Evolutionary conservation across 2,888 invertebrate genomes (phyloP).

Genomic region (Caenorhabditis afra): DNA sequence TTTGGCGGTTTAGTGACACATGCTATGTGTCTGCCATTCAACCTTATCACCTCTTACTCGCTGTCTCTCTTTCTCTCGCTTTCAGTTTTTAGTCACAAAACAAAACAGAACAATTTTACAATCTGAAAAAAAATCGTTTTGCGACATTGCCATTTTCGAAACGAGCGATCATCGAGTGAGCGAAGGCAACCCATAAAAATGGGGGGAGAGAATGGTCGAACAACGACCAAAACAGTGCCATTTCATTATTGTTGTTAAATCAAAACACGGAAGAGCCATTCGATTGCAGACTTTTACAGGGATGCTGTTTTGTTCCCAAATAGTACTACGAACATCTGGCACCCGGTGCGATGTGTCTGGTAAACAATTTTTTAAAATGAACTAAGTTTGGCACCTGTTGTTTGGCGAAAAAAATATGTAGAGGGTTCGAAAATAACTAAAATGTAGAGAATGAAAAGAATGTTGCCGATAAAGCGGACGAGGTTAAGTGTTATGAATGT

Average conservation of each 20-base stretch:
- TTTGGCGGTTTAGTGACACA: conserved; percentile 3
- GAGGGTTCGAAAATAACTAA: not conserved
- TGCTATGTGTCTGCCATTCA: conserved; percentile 11
- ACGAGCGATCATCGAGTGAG: conserved; percentile 24
- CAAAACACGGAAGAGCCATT: conserved; percentile 32
- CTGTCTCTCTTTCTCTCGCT: too few relatives aligned
- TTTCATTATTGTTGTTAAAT: conserved; percentile 12
- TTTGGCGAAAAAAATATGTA: not conserved
- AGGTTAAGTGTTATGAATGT: not conserved
- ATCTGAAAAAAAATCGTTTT: conserved; percentile 6
- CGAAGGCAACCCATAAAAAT: conserved; percentile 45
- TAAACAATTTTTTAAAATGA: too few relatives aligned
- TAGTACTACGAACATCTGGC: conserved; percentile 3
- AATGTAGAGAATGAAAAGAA: not conserved
- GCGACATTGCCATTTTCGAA: conserved; percentile 5
- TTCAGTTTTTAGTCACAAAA: conserved; percentile 10
- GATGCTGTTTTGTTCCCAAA: conserved; percentile 5
- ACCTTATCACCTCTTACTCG: conserved; percentile 32
- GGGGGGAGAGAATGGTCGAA: conserved; percentile 28
- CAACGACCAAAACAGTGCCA: conserved; percentile 44
- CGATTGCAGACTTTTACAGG: conserved; percentile 23
- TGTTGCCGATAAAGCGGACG: not conserved
- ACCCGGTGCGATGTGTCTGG: not conserved
- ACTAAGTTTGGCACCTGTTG: too few relatives aligned
- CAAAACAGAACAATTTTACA: conserved; percentile 6